phyloP scores from a whole-genome alignment of 2,113 vertebrate genomes.

The Sakesphorus luctuosus region DNA sequence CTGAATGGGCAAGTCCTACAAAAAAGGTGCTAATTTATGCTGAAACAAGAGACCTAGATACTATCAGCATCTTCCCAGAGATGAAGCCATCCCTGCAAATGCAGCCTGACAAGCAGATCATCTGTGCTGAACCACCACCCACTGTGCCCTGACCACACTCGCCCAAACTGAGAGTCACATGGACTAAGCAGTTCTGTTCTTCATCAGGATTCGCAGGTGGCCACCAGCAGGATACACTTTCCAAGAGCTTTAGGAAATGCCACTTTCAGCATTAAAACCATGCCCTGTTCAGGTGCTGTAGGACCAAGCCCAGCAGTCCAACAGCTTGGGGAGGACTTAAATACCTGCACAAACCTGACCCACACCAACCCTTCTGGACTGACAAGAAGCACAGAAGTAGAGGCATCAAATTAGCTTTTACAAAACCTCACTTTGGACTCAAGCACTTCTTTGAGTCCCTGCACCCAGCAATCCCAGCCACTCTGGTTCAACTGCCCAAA shows the following conservation, averaged over 20 bases:
- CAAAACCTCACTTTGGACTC: background rate
- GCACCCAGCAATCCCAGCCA: background rate
- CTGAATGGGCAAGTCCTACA: background rate
- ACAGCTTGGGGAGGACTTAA: background rate
- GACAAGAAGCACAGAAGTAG: background rate
- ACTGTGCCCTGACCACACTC: fast-evolving
- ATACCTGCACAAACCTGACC: background rate
- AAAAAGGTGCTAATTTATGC: background rate
- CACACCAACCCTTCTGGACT: background rate
- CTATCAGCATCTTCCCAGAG: background rate
- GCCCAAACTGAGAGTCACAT: background rate
- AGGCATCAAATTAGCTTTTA: background rate
- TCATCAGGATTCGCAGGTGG: background rate
- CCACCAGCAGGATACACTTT: background rate
- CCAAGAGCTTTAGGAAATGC: background rate
- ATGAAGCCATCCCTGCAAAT: background rate
- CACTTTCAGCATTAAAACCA: background rate
- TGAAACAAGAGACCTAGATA: background rate
- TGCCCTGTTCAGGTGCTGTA: background rate
- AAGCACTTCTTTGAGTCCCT: background rate
- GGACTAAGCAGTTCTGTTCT: background rate
- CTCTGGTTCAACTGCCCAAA: background rate
- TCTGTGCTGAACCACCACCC: background rate
- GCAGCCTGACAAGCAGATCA: background rate
- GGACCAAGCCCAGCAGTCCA: background rate